Evolutionary conservation across 2,797 vertebrate species (phyloP), one percentile per base, ranked within the genome.

Genomic region (Balearica regulorum): DNA sequence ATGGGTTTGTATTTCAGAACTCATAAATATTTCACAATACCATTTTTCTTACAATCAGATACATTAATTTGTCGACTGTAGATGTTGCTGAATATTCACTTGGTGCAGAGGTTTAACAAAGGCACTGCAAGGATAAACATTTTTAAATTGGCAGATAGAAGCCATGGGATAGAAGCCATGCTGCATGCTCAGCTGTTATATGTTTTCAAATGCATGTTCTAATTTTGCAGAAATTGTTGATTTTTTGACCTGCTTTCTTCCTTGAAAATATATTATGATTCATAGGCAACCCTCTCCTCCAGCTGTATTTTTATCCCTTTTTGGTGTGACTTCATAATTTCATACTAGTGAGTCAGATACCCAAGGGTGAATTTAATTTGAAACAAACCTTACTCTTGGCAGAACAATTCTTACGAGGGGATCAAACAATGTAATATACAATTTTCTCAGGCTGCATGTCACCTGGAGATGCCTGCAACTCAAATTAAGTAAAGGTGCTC

Each of bases 31-130:
- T 97, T 97, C 95, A 96, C 94, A 94, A 81, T 93, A 96, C 94
- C 83, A 83, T 98, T 98, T 97, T 97, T 97, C 97, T 97, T 96
- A 97, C 94, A 97, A 97, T 97, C 97, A 96, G 97, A 96, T 97
- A 95, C 94, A 96, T 97, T 97, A 96, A 95, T 97, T 97, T 97
- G 92, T 93, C 15, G 51, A 96, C 90, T 87, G 82, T 96, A 94
- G 90, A 89, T 94, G 87, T 80, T 81, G 49, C 94, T 92, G 95
- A 97, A 93, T 96, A 95, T 96, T 96, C 93, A 90, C 92, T 95
- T 82, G 68, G 80, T 75, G 91, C 84, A 89, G 87, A 75, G 82
- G 53, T 96, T 97, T 96, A 95, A 96, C 96, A 97, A 97, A 97
- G 96, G 92, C 94, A 41, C 29, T 86, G 86, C 73, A 96, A 96